Base-by-base conservation (phyloP, 2,888 invertebrate genomes). In the Odontomyia ornata region DNA sequence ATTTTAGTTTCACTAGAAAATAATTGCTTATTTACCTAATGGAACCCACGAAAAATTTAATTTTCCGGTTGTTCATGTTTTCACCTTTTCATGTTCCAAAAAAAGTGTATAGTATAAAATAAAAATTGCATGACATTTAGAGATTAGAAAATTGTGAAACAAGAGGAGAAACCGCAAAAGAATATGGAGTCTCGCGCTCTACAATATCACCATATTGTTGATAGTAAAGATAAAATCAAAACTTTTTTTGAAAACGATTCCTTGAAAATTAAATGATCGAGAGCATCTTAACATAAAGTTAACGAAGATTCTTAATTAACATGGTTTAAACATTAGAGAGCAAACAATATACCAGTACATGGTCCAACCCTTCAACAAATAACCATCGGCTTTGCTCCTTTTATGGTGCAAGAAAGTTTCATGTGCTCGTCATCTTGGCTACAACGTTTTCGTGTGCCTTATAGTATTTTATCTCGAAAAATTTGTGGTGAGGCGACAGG, bases 391-490 rank as follows among this genome's bases (percentile, higher is more conserved):
- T 60, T 77, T 27, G 65, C 36, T 52, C 21, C 23, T 47, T 43
- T 52, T 52, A 47, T 13, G 64, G 21, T 64, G 56, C 11, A 73
- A 7, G 65, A 65, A 76, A 73, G 64, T 60, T 77, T 64, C 56
- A n/a, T 9, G 46, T 72, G 77, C 27, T 64, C 72, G 15, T 64
- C 62, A 21, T 73, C 72, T 72, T 77, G 62, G 71, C 27, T 77
- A 47, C 79, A 82, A 78, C 28, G 72, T 52, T 72, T 72, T 56
- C 56, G 56, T 28, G 30, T 13, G 13, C 28, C 56, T 56, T 80
- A 82, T 79, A 82, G 83, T 80, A 56, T 72, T 28, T 80, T 81
- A 36, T 78, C 76, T 71, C 80, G 82, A 75, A 76, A 82, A 82
- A 77, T 81, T 77, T 76, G 79, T 76, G 81, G 82, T 77, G 81